Base-by-base conservation (phyloP, 2,888 invertebrate genomes). In the Pterostichus madidus region DNA sequence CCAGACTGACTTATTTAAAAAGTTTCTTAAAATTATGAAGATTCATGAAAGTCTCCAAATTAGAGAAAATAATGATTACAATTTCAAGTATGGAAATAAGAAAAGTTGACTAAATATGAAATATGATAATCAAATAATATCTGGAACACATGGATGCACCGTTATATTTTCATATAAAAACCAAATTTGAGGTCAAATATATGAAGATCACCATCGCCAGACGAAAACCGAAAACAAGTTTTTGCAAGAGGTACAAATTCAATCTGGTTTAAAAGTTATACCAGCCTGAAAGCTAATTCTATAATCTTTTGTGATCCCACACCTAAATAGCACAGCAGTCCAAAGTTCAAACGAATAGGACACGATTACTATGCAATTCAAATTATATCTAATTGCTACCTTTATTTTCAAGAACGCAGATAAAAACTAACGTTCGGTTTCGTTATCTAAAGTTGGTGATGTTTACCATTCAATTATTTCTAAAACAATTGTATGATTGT, bases 301-400 rank as follows among this genome's bases (percentile, higher is more conserved):
- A 71, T 71, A 71, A 71, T 71, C 24, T 71, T 13, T 61, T 71
- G 68, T 15, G 68, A 49, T 49, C 71, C 71, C 49, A 71, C 71
- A 71, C 71, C 49, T 71, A 71, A 71, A 71, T 71, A 49, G 31
- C 24, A 71, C 46, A 49, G 31, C 24, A 75, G 75, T 75, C 52
- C 75, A 75, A 75, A 75, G 75, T 75, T 13, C 75, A 75, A 75
- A 17, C n/a, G 71, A 11, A 75, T 52, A 75, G 39, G 17, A 75
- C 52, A 11, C 15, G 49, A 75, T 75, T 49, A 31, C 75, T 52
- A 75, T 75, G 75, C 52, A 71, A 75, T 75, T 75, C 24, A 75
- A 75, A 71, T 71, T 71, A 71, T 44, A 13, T 64, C 32, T 64
- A 71, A 71, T 71, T 71, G 44, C 39, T 68, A 44, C 44, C 68